These are phyloP conservation scores for Ormyrus labotus DNA, from an alignment of 2,888 invertebrate genomes.

Conservation along the genomic window DNA sequence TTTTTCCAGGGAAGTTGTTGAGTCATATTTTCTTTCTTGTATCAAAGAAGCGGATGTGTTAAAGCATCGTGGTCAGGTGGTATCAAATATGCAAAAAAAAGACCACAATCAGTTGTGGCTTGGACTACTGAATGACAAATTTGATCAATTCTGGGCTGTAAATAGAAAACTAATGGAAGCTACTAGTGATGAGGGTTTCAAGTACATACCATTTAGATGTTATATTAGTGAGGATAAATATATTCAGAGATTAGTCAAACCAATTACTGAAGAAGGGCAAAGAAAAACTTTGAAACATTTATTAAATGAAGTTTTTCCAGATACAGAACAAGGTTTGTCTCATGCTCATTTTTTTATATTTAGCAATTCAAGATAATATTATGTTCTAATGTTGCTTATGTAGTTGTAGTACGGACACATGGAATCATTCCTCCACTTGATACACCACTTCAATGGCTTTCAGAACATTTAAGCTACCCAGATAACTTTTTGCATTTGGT, in stretches of 20 bases:
- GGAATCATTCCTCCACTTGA: constrained; percentile 92
- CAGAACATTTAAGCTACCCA: constrained; percentile 97
- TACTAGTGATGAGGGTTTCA: constrained; percentile 87
- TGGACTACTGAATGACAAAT: constrained; percentile 96
- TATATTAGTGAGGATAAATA: constrained; percentile 83
- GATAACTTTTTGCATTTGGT: constrained; percentile 98
- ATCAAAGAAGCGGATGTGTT: constrained; percentile 99
- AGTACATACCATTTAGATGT: constrained; percentile 92
- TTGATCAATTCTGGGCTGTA: constrained; percentile 99
- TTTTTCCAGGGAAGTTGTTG: constrained; percentile 87
- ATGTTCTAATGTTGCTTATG: constrained; percentile 1
- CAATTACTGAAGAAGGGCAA: constrained; percentile 85
- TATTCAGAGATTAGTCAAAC: constrained; percentile 86
- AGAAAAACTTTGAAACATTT: constrained; percentile 85
- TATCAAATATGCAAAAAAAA: constrained; percentile 94
- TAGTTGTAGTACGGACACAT: constrained; percentile 89
- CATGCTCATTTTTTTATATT: too few species aligned
- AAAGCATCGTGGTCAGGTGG: constrained; percentile 94
- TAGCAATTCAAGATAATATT: too few species aligned
- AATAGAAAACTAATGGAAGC: constrained; percentile 96
- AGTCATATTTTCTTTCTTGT: constrained; percentile 95
- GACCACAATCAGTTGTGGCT: constrained; percentile 98
- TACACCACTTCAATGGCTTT: constrained; percentile 97
- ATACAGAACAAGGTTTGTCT: constrained; percentile 75
- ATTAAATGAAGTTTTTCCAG: constrained; percentile 83